Evolutionary conservation across 2,797 vertebrate species (phyloP), one percentile per base, ranked within the genome.

Genomic region (Anguilla anguilla): DNA sequence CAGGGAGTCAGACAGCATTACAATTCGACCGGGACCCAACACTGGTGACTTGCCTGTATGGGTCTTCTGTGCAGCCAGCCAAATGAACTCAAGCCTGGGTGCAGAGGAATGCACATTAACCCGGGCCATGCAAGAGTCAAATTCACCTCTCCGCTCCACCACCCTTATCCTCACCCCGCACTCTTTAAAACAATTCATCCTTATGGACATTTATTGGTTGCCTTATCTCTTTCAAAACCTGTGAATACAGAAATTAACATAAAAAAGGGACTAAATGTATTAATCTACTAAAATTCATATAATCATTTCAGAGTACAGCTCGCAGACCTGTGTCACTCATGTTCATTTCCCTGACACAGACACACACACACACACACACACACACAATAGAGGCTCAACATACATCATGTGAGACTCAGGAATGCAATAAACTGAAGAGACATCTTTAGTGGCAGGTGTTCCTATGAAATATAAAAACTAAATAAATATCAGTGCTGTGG

Each of bases 101-200:
- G 94, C 92, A 88, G 94, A 96, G 95, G 96, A 96, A 96, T 96
- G 95, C 95, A 94, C 94, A 96, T 96, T 96, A 96, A 94, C 94
- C 92, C 92, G 87, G 92, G 94, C 94, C 90, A 91, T 92, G 93
- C 93, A 93, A 95, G 96, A 96, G 94, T 96, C 95, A 94, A 94
- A 96, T 96, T 96, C 93, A 95, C 94, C 93, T 92, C 93, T 93
- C 94, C 94, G 94, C 92, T 93, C 94, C 93, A 90, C 91, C 93
- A 91, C 89, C 83, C 55, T 92, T 91, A 91, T 92, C 93, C 93
- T 92, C 91, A 92, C 91, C 92, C 93, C 92, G 91, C 89, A 72
- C 77, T 88, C 86, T n/a, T 25, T 9, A 35, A 72, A 95, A 95
- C 92, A 95, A 95, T 95, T 93, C 94, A 95, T 95, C 95, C 93